phyloP scores from a whole-genome alignment of 2,797 vertebrate species.

The Chaetodon trifasciatus region DNA sequence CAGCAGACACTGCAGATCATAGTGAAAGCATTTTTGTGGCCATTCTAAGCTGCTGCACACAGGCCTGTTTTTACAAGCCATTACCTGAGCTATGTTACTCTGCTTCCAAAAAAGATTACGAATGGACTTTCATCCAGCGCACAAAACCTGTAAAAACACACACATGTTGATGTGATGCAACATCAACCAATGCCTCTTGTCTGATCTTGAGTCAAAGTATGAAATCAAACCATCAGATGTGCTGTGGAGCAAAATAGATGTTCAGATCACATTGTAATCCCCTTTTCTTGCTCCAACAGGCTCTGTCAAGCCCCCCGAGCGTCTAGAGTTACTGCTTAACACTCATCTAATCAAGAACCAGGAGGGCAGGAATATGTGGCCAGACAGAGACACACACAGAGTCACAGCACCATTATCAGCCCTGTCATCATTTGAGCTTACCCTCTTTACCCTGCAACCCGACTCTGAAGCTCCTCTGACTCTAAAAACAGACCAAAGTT shows the following conservation, averaged over 20 bases:
- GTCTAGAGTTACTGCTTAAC: slow-evolving; percentile 27
- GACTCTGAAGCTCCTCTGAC: slow-evolving; percentile 39
- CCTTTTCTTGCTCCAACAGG: slow-evolving; percentile 47
- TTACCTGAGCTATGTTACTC: slow-evolving; percentile 11
- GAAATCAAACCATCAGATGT: slow-evolving; percentile 10
- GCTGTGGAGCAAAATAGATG: neutral
- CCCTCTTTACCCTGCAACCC: slow-evolving; percentile 43
- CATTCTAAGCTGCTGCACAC: slow-evolving; percentile 1
- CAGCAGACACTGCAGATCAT: neutral
- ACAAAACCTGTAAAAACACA: slow-evolving; percentile 20
- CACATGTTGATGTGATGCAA: slow-evolving; percentile 10
- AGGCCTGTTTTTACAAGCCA: slow-evolving; percentile 38
- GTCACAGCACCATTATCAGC: slow-evolving; percentile 4
- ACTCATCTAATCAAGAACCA: slow-evolving; percentile 34
- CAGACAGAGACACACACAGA: slow-evolving; percentile 7
- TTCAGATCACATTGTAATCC: slow-evolving; percentile 18
- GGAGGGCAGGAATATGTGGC: slow-evolving; percentile 9
- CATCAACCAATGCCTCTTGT: slow-evolving; percentile 17
- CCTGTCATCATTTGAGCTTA: slow-evolving; percentile 33
- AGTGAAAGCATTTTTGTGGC: neutral
- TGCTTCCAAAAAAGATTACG: neutral
- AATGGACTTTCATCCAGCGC: slow-evolving; percentile 9
- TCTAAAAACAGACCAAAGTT: slow-evolving; percentile 61
- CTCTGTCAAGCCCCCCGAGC: slow-evolving; percentile 8
- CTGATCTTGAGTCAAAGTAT: slow-evolving; percentile 50